These are phyloP conservation scores for Pelodiscus sinensis DNA, from an alignment of 2,113 vertebrate species.

Conservation along the genomic window DNA sequence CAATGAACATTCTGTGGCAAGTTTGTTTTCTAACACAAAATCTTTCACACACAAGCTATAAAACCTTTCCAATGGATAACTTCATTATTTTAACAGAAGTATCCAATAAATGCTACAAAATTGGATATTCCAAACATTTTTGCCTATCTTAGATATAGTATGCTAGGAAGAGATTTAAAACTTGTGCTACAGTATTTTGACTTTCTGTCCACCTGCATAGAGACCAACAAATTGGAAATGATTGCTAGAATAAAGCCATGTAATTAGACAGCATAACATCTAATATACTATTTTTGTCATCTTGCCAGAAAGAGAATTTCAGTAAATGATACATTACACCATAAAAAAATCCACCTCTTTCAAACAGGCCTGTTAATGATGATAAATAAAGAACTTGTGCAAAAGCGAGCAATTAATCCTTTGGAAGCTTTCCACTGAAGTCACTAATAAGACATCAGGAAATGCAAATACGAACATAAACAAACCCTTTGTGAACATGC, in stretches of 20 bases:
- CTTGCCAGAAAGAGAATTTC: slow-evolving; percentile 68
- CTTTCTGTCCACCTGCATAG: slow-evolving; percentile 21
- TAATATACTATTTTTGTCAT: slow-evolving; percentile 69
- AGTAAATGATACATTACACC: slow-evolving; percentile 69
- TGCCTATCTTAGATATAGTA: neutral
- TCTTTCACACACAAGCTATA: neutral
- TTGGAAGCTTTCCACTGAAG: slow-evolving; percentile 63
- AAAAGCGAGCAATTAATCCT: slow-evolving; percentile 74
- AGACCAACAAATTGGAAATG: slow-evolving; percentile 70
- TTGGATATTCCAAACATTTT: neutral
- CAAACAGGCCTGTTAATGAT: slow-evolving; percentile 67
- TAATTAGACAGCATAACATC: slow-evolving; percentile 71
- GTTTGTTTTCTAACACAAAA: neutral
- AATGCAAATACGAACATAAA: slow-evolving; percentile 63
- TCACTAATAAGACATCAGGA: slow-evolving; percentile 51
- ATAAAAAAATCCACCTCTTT: slow-evolving; percentile 48
- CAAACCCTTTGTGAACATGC: slow-evolving; percentile 54
- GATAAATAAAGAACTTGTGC: slow-evolving; percentile 70
- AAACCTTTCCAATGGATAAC: neutral
- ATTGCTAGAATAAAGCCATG: slow-evolving; percentile 66
- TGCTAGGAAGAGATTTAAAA: slow-evolving; percentile 15
- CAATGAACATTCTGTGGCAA: neutral
- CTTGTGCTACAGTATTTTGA: slow-evolving; percentile 26
- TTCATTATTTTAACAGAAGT: slow-evolving; percentile 2
- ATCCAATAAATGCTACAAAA: neutral